phyloP scores from a whole-genome alignment of 2,888 invertebrate genomes.

The Rapana venosa region DNA sequence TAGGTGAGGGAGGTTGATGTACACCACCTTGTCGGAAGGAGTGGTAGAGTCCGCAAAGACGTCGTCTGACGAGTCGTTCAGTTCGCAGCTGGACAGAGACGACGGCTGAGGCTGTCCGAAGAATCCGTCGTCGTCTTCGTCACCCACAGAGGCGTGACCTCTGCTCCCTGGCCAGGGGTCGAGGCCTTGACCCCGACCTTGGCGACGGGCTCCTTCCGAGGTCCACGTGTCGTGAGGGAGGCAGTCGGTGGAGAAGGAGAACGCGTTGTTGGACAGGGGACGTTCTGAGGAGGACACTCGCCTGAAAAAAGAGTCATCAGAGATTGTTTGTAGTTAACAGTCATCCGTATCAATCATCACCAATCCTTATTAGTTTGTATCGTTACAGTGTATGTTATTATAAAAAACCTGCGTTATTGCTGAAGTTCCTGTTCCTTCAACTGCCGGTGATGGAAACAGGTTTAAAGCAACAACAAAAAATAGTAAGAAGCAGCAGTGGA shows the following conservation, averaged over 20 bases:
- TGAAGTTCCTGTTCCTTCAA: too few relatives aligned
- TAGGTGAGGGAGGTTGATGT: conserved; percentile 53
- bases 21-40: conserved; percentile 51
- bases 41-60: conserved; percentile 55
- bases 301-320: not conserved
- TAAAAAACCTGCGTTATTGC: too few relatives aligned
- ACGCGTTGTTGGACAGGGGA: conserved; percentile 40
- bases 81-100: conserved; percentile 47
- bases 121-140: conserved; percentile 20
- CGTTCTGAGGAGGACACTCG: conserved; percentile 21
- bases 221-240: conserved; percentile 37
- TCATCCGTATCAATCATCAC: not conserved
- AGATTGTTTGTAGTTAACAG: not conserved
- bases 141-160: conserved; percentile 35
- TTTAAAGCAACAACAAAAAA: too few relatives aligned
- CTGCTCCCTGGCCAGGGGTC: conserved; percentile 5
- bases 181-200: not conserved
- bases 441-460: too few relatives aligned
- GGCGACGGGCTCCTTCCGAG: not conserved
- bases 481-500: too few relatives aligned
- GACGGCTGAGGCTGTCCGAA: not conserved
- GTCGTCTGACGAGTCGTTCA: conserved; percentile 56
- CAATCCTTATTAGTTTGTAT: not conserved
- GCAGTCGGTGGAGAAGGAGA: conserved; percentile 51
- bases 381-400: not conserved